A percentile compares a stretch with the other conserved stretches of the same genome.
These are phyloP conservation scores for Leptobrachium leishanense DNA, from an alignment of 2,113 vertebrate species.

Conservation along the genomic window DNA sequence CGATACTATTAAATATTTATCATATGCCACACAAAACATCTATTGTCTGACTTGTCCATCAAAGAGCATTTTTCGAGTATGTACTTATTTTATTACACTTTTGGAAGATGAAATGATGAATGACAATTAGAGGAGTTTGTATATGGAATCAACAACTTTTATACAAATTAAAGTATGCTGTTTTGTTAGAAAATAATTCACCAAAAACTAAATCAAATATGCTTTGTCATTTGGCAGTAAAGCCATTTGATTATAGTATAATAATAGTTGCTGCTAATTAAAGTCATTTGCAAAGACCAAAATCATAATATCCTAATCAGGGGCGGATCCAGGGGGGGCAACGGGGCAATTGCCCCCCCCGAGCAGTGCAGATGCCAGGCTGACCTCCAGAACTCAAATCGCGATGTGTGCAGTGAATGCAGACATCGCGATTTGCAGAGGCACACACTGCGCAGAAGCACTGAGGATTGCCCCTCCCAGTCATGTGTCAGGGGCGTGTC, in stretches of 20 bases:
- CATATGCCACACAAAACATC: conserved; percentile 56
- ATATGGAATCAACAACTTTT: conserved; percentile 51
- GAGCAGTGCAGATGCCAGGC: too few species aligned
- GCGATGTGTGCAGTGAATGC: too few species aligned
- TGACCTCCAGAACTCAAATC: too few species aligned
- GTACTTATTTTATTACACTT: conserved; percentile 50
- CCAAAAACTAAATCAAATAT: conserved; percentile 49
- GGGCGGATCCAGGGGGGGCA: too few species aligned
- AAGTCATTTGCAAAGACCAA: conserved; percentile 42
- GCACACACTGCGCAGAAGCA: too few species aligned
- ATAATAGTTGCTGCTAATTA: conserved; percentile 40
- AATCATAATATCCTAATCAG: too few species aligned
- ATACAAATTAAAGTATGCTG: conserved; percentile 38
- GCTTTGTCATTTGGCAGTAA: conserved; percentile 44
- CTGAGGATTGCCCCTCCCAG: too few species aligned
- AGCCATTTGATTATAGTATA: conserved; percentile 27
- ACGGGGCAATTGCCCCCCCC: too few species aligned
- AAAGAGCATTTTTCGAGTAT: conserved; percentile 51
- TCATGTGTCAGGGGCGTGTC: too few species aligned
- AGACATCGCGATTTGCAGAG: too few species aligned
- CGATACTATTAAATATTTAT: conserved; percentile 68
- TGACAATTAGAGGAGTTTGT: conserved; percentile 59
- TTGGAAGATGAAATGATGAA: conserved; percentile 59
- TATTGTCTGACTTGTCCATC: conserved; percentile 59
- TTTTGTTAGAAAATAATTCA: conserved; percentile 50